Percentiles rank a stretch among this genome's conserved stretches.
Conservation (phyloP, 1,140 invertebrate species). For the Drosophila bocki region DNA sequence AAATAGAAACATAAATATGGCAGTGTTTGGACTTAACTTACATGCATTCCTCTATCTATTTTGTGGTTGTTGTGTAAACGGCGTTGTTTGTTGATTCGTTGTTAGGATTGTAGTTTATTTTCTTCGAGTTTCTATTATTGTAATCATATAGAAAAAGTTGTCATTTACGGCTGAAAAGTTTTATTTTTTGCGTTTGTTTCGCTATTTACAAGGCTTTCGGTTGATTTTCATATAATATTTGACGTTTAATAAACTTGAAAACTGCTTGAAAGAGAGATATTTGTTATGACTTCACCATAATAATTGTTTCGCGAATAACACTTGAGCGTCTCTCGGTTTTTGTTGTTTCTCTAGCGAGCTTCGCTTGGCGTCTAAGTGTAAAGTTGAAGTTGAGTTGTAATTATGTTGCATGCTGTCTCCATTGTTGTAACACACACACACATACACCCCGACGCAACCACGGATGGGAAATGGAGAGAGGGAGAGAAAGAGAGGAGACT, state of each 20-base stretch:
- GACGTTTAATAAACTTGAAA: conserved; percentile 37
- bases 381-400: conserved; percentile 58
- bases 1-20: not conserved
- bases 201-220: conserved; percentile 57
- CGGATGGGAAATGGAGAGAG: not conserved
- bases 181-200: conserved; percentile 14
- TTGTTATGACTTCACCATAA: conserved; percentile 3
- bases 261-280: conserved; percentile 18
- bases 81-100: conserved; percentile 80
- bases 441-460: conserved; percentile 3
- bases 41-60: conserved; percentile 54
- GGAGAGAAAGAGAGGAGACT: not conserved
- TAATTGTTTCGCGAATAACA: conserved; percentile 12
- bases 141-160: conserved; percentile 47
- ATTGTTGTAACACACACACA: conserved; percentile 41
- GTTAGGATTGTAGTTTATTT: conserved; percentile 44
- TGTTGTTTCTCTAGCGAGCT: conserved; percentile 63
- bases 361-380: conserved; percentile 57
- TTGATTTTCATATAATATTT: conserved; percentile 16
- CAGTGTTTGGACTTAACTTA: conserved; percentile 22
- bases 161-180: conserved; percentile 13
- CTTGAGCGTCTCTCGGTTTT: conserved; percentile 12
- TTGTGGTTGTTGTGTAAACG: conserved; percentile 59
- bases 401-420: conserved; percentile 69
- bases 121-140: conserved; percentile 18